Evolutionary conservation across 2,113 vertebrate genomes (phyloP).

Genomic region (Danio rerio): GRCz12tu NC_133188.1:37298501-37299000

Average conservation of each 20-base stretch:
- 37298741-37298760: background rate
- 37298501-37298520: no score
- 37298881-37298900: conserved; percentile 66
- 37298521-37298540: background rate
- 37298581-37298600: no score
- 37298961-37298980: conserved; percentile 64
- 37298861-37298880: conserved; percentile 55
- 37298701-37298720: no score
- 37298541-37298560: no score
- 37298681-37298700: no score
- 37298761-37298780: background rate
- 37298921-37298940: conserved; percentile 71
- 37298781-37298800: background rate
- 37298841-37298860: conserved; percentile 45
- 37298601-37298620: no score
- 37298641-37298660: no score
- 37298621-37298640: no score
- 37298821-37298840: background rate
- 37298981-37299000: conserved; percentile 75
- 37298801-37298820: background rate
- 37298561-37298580: no score
- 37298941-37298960: conserved; percentile 71
- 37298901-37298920: conserved; percentile 59
- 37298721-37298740: background rate
- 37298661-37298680: no score